These are phyloP conservation scores for Acleris laterana DNA, from an alignment of 2,888 invertebrate species.

Conservation along the genomic window DNA sequence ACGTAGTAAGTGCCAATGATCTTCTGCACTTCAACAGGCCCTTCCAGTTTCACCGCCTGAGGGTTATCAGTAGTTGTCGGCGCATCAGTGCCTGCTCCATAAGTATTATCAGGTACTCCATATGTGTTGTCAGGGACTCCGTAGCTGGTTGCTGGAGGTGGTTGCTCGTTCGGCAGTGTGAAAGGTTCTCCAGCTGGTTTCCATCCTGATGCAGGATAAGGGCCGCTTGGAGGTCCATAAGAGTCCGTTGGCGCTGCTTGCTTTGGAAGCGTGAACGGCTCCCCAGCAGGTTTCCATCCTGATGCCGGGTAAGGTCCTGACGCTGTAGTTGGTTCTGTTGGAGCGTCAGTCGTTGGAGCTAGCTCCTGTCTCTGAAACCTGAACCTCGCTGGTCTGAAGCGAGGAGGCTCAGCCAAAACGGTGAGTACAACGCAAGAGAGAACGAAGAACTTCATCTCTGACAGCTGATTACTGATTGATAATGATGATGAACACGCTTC, in stretches of 20 bases:
- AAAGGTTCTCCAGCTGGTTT: conserved; percentile 71
- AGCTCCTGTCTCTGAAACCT: conserved; percentile 74
- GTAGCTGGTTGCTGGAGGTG: conserved; percentile 59
- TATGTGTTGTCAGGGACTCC: conserved; percentile 64
- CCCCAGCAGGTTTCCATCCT: conserved; percentile 73
- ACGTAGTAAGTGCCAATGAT: conserved; percentile 86
- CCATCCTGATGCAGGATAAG: conserved; percentile 76
- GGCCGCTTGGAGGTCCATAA: conserved; percentile 60
- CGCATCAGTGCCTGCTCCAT: conserved; percentile 59
- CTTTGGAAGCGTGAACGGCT: conserved; percentile 62
- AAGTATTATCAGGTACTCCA: conserved; percentile 58
- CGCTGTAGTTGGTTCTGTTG: conserved; percentile 65
- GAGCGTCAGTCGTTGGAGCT: conserved; percentile 71
- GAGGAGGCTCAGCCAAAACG: conserved; percentile 73
- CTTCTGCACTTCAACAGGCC: conserved; percentile 47
- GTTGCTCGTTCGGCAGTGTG: conserved; percentile 63
- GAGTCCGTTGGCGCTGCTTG: conserved; percentile 54
- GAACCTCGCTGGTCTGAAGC: conserved; percentile 76
- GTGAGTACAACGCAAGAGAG: conserved; percentile 57
- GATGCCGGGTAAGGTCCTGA: conserved; percentile 66
- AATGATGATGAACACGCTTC: conserved; percentile 35
- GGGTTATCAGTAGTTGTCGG: conserved; percentile 65
- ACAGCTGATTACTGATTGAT: conserved; percentile 44
- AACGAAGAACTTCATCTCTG: conserved; percentile 68
- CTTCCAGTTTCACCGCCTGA: conserved; percentile 64